Evolutionary conservation across 2,888 invertebrate genomes (phyloP).

Genomic region (Cheiracanthium punctorium): DNA sequence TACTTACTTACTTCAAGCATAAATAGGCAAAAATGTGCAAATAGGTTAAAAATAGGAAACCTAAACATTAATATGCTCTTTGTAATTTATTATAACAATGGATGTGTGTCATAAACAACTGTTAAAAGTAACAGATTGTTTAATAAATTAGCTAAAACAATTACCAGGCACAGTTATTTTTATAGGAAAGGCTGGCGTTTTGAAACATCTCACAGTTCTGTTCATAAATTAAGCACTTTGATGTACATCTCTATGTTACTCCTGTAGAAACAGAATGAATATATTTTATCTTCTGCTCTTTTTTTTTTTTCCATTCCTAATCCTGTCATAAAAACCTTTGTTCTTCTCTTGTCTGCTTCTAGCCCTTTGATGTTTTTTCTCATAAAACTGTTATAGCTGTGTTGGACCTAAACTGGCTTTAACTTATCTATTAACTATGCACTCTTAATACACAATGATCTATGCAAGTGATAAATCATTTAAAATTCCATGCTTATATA

Average conservation of each 20-base stretch:
- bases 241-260: not conserved
- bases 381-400: not conserved
- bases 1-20: too few relatives aligned
- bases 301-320: not conserved
- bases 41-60: too few relatives aligned
- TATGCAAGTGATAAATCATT: conserved; percentile 41
- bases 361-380: not conserved
- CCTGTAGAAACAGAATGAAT: not conserved
- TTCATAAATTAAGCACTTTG: conserved; percentile 11
- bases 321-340: not conserved
- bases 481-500: conserved; percentile 24
- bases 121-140: too few relatives aligned
- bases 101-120: too few relatives aligned
- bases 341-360: not conserved
- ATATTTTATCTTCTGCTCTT: not conserved
- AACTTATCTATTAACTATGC: conserved; percentile 38
- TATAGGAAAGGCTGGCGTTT: too few relatives aligned
- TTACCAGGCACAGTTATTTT: too few relatives aligned
- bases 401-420: conserved; percentile 19
- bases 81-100: too few relatives aligned
- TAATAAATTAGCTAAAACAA: too few relatives aligned
- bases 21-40: too few relatives aligned
- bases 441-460: conserved; percentile 36
- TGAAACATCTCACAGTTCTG: not conserved
- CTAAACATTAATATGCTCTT: too few relatives aligned